Base-by-base conservation (phyloP, 2,888 invertebrate genomes). In the Liodrosophila aerea region DNA sequence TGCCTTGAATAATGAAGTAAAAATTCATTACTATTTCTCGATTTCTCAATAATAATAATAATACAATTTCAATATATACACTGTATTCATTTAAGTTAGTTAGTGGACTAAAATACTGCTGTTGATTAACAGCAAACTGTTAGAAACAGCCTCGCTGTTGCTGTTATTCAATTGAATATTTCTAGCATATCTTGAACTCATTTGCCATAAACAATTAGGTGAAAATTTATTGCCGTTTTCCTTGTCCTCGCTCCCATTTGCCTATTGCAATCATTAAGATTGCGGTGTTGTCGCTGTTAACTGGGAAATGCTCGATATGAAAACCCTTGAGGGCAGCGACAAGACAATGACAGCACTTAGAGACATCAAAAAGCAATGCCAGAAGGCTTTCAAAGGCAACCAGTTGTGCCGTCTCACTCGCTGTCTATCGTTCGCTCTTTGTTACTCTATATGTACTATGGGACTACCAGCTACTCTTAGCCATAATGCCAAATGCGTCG, bases 291-390 rank as follows among this genome's bases (percentile, higher is more conserved):
- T n/a, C n/a, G n/a, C n/a, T n/a, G n/a, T n/a, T n/a, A n/a, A n/a
- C n/a, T n/a, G n/a, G n/a, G n/a, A n/a, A n/a, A n/a, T n/a, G n/a
- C n/a, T 31, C 15, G 41, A 29, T 47, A 53, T 52, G 51, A 50
- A 37, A 45, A 47, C 56, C 70, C 76, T 70, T 60, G 63, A 58
- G 81, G 74, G 64, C 70, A 67, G 67, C 53, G 56, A 53, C 44
- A 57, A 76, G 74, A 62, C 70, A 76, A 66, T 76, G 76, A 66
- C 81, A 73, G 81, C 76, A 76, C 76, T 76, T 80, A 80, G 73
- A 61, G 76, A 76, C 62, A 72, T 72, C 81, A 69, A 69, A 73
- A 71, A 61, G 64, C 61, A 64, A 66, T 80, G 66, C 59, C 64
- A 66, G n/a, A 69, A 54, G 58, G 29, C 49, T 40, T 37, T 53